Base-by-base conservation (phyloP, 2,888 invertebrate species). In the Drosophila incognita region DNA sequence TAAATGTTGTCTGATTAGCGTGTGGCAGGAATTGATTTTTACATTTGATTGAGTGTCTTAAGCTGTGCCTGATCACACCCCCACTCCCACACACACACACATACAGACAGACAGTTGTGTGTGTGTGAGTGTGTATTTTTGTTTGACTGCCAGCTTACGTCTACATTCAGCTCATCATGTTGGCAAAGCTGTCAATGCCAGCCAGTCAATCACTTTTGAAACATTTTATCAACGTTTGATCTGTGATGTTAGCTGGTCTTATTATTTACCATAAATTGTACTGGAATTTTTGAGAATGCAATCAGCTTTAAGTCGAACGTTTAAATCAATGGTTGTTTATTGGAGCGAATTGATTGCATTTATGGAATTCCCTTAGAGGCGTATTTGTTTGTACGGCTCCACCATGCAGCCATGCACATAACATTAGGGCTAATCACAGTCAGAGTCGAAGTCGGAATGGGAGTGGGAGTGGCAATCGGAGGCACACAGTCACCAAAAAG, bases 1-100 rank as follows among this genome's bases (percentile, higher is more conserved):
- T 81, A 74, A 80, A 77, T 74, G 81, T 71, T 77, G 79, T 81
- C 74, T 77, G 81, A 80, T 80, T 80, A 81, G 68, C 77, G 74
- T 80, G 69, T 69, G 78, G 67, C 74, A 77, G 64, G 78, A 78
- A 80, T 81, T 80, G 80, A 81, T 80, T 80, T 75, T 71, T 35
- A 53, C 74, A 67, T 78, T 81, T 75, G 81, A 81, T 75, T 78
- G 81, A 81, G 71, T 79, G 77, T 80, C 79, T 80, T 80, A 80
- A 79, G 80, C 77, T 67, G 51, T 48, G 48, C 61, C 51, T 69
- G 60, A 63, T 62, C 54, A 46, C 46, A 24, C 21, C 15, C 46
- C 15, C 46, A 46, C 21, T 21, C 13, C 3, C 6, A 11, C n/a
- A n/a, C 11, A 52, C 65, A 15, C 66, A 42, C 29, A 31, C 7